These are phyloP conservation scores for Corythornis cristatus DNA, from an alignment of 2,113 vertebrate genomes.

Conservation along the genomic window DNA sequence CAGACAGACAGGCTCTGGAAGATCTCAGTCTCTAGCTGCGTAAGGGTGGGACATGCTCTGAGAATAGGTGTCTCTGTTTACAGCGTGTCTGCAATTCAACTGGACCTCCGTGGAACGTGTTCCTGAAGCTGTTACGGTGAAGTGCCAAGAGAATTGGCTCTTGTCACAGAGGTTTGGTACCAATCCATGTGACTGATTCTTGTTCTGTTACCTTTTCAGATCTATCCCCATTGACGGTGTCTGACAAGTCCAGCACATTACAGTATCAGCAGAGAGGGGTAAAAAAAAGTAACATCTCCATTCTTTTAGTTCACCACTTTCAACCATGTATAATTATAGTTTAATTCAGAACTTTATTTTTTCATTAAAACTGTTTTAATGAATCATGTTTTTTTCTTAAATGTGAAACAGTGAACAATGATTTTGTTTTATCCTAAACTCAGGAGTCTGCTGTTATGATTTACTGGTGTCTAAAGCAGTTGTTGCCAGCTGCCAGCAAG, in stretches of 20 bases:
- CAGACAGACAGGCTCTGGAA: not conserved
- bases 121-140: not conserved
- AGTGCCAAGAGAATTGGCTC: not conserved
- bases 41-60: not conserved
- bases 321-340: constrained; percentile 61
- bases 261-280: constrained; percentile 2
- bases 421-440: constrained; percentile 4
- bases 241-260: constrained; percentile 23
- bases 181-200: not conserved
- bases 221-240: constrained; percentile 21
- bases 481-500: not conserved
- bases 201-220: constrained; percentile 23
- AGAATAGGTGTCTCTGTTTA: not conserved
- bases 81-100: not conserved
- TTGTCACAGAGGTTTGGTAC: not conserved
- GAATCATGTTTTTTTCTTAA: constrained; percentile 46
- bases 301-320: constrained; percentile 56
- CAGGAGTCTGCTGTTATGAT: constrained; percentile 5
- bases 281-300: constrained; percentile 11
- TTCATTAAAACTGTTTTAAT: constrained; percentile 71
- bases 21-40: accelerated
- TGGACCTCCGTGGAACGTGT: not conserved
- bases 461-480: not conserved
- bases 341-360: constrained; percentile 74
- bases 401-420: constrained; percentile 35